Evolutionary conservation across 2,797 vertebrate genomes (phyloP), one percentile per base, ranked within the genome.

Genomic region (Pangasius krempfi): DNA sequence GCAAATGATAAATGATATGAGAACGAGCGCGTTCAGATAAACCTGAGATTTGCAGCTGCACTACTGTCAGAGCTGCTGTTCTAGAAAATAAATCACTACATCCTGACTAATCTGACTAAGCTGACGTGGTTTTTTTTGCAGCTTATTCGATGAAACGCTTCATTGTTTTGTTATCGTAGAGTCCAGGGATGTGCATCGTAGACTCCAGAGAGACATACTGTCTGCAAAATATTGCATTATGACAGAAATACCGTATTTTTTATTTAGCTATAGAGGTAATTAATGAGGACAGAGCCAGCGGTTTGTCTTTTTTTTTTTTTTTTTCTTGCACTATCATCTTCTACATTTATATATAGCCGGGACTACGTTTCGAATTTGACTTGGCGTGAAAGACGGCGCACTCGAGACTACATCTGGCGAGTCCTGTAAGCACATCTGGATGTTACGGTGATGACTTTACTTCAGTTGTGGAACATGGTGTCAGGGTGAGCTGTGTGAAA

Each of bases 401-500:
- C 52, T 8, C 8, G n/a, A 80, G 76, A 33, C n/a, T 20, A 20
- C 20, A 56, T 56, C n/a, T 80, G 73, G 44, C 25, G 50, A 80
- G 76, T 80, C 76, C 12, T 80, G 76, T 33, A 5, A 80, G 76
- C 50, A 56, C 76, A 80, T 80, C 76, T 56, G 76, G 50, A 54
- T 56, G 76, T 54, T 20, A 2, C 50, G 8, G 50, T 79, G 50
- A 52, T 18, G 47, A 78, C 47, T 8, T 73, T 20, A 20, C 37
- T 25, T 25, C 20, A 50, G 40, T 76, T 47, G 1, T 44, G 44
- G 73, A 50, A 27, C 40, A 0, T 5, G 3, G 18, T 81, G 79
- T 60, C 18, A 13, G 79, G 54, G 54, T 22, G 54, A 50, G 13
- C 25, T 47, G 25, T 27, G 44, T 47, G 75, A 10, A 18, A 78